Percentiles rank a stretch among this genome's conserved stretches.
Evolutionary conservation across 2,113 vertebrate genomes (phyloP).

Genomic region (Thryonomys swinderianus): DNA sequence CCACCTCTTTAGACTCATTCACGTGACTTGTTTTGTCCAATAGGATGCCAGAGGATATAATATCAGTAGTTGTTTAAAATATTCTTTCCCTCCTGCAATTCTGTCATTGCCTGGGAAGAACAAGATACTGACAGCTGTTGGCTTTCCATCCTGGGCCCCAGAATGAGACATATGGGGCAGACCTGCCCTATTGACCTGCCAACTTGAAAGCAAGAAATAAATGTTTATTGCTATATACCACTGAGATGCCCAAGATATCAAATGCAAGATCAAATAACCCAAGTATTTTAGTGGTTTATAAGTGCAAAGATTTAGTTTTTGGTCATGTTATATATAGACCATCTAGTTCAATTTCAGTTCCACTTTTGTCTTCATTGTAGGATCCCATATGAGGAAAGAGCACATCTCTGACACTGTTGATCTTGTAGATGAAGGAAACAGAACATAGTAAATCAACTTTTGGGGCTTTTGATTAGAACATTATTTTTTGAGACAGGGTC

Average conservation of each 20-base stretch:
- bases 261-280: background rate
- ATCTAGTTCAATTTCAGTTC: background rate
- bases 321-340: background rate
- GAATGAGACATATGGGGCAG: background rate
- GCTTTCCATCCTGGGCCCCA: background rate
- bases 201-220: slow-evolving; percentile 54
- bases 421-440: background rate
- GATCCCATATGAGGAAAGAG: background rate
- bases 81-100: background rate
- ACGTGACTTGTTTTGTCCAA: background rate
- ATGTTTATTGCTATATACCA: background rate
- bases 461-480: background rate
- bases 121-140: background rate
- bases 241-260: slow-evolving; percentile 6
- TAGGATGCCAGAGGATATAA: background rate
- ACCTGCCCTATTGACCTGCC: background rate
- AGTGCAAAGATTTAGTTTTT: background rate
- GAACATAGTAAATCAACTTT: background rate
- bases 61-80: background rate
- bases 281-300: background rate
- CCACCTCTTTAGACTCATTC: background rate
- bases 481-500: too few species aligned
- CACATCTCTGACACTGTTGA: background rate
- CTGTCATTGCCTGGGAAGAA: background rate
- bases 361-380: background rate